Percentiles rank a stretch among this genome's conserved stretches.
phyloP scores from a whole-genome alignment of 2,888 invertebrate genomes.

The Cremastinae sp. region DNA sequence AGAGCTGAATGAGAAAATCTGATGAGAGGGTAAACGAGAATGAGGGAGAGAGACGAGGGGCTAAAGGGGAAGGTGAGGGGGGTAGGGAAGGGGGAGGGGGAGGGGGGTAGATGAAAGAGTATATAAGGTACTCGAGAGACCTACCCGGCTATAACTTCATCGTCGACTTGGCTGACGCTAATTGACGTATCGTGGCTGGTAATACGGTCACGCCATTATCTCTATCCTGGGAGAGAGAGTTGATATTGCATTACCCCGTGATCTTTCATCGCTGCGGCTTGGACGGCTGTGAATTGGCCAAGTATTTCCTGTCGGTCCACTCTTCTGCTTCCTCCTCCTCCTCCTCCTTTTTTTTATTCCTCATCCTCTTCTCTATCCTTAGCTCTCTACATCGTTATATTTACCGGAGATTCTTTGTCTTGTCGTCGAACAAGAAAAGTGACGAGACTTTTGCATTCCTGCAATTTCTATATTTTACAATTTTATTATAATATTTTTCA shows the following conservation, averaged over 20 bases:
- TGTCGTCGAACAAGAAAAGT: background rate
- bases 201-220: slow-evolving; percentile 75
- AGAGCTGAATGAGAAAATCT: slow-evolving; percentile 42
- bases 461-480: too few relatives aligned
- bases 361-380: slow-evolving; percentile 5
- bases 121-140: slow-evolving; percentile 58
- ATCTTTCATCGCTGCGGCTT: slow-evolving; percentile 67
- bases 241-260: slow-evolving; percentile 73
- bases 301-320: slow-evolving; percentile 56
- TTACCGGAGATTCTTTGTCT: slow-evolving; percentile 31
- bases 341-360: slow-evolving; percentile 13
- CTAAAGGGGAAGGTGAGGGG: slow-evolving; percentile 26
- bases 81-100: slow-evolving; percentile 28
- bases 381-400: slow-evolving; percentile 15
- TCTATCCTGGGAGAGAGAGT: slow-evolving; percentile 67
- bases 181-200: slow-evolving; percentile 74
- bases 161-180: slow-evolving; percentile 71
- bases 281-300: slow-evolving; percentile 58
- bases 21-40: slow-evolving; percentile 21
- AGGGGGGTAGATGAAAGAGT: slow-evolving; percentile 52
- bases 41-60: slow-evolving; percentile 36
- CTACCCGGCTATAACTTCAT: slow-evolving; percentile 68
- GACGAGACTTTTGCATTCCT: background rate
- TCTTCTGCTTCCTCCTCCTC: slow-evolving; percentile 25
- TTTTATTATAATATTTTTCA: background rate